Conservation (phyloP, 2,797 vertebrate genomes). For the Euphonia xanthogaster region DNA sequence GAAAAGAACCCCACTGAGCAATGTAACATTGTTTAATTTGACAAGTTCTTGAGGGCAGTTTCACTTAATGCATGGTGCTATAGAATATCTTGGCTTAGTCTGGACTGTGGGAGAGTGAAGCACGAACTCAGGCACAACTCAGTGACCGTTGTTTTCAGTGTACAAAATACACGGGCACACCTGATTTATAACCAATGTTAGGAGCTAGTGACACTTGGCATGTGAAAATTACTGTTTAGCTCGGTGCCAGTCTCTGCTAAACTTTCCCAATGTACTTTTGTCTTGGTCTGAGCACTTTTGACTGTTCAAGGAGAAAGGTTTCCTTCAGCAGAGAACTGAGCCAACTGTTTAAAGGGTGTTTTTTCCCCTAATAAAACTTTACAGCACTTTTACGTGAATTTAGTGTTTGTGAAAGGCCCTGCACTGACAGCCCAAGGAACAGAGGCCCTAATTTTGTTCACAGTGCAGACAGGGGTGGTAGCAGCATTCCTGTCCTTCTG, state of each 20-base stretch:
- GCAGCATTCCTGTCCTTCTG: accelerated
- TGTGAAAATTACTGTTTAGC: neutral
- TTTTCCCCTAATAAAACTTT: conserved; percentile 60
- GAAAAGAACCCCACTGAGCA: neutral
- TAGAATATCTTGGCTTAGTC: neutral
- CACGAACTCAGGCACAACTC: neutral
- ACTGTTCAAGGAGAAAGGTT: conserved; percentile 8
- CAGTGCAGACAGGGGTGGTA: neutral
- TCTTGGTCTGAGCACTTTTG: neutral
- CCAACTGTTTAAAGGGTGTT: conserved; percentile 20
- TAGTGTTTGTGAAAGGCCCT: neutral
- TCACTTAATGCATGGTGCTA: neutral
- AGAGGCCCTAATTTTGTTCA: neutral
- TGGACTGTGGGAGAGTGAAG: neutral
- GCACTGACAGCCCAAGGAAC: neutral
- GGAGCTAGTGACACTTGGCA: neutral
- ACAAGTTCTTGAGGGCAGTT: conserved; percentile 26
- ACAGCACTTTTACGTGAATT: neutral
- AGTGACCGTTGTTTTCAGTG: neutral
- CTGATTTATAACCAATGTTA: neutral
- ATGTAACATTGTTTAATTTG: neutral
- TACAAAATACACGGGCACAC: neutral
- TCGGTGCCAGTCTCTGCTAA: neutral
- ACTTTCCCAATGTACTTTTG: neutral
- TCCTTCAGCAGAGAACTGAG: neutral